Evolutionary conservation across 1,140 invertebrate genomes (phyloP).

Genomic region (Thalassaphorura encarpata): DNA sequence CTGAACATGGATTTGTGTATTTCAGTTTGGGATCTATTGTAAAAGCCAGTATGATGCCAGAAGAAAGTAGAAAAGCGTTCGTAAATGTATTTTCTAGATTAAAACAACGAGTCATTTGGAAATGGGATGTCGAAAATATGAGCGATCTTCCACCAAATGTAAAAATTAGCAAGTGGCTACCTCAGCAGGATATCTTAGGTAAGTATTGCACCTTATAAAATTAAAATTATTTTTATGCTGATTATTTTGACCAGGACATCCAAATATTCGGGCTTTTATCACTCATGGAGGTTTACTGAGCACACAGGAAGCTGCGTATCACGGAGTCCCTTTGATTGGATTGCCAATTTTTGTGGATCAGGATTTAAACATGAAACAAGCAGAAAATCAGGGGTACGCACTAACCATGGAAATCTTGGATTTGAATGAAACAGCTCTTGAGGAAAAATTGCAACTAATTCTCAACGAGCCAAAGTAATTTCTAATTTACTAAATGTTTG

Average conservation of each 20-base stretch:
- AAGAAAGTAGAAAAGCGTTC: slow-evolving; percentile 33
- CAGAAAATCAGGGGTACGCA: slow-evolving; percentile 30
- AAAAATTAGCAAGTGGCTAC: slow-evolving; percentile 59
- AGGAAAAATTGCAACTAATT: slow-evolving; percentile 4
- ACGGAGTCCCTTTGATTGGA: slow-evolving; percentile 52
- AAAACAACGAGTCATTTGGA: slow-evolving; percentile 37
- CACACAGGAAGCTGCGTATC: slow-evolving; percentile 49
- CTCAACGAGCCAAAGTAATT: slow-evolving; percentile 7
- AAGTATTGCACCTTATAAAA: not conserved
- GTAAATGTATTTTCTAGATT: slow-evolving; percentile 35
- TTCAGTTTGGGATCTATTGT: slow-evolving; percentile 51
- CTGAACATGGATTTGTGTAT: slow-evolving; percentile 46
- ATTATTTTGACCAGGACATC: slow-evolving; percentile 34
- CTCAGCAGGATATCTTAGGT: slow-evolving; percentile 60
- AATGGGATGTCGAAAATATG: slow-evolving; percentile 34
- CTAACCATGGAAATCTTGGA: slow-evolving; percentile 7
- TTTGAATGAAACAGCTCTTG: slow-evolving; percentile 8
- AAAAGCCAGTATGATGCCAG: slow-evolving; percentile 43
- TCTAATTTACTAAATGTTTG: not conserved
- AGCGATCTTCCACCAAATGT: slow-evolving; percentile 50
- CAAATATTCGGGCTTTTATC: slow-evolving; percentile 49
- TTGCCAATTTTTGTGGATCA: slow-evolving; percentile 25
- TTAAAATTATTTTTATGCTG: not conserved
- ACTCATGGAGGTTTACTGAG: slow-evolving; percentile 56
- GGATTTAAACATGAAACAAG: slow-evolving; percentile 20